A percentile compares a stretch with the other conserved stretches of the same genome.
These are phyloP conservation scores for Andrena hattorfiana DNA, from an alignment of 2,888 invertebrate genomes.

Conservation along the genomic window DNA sequence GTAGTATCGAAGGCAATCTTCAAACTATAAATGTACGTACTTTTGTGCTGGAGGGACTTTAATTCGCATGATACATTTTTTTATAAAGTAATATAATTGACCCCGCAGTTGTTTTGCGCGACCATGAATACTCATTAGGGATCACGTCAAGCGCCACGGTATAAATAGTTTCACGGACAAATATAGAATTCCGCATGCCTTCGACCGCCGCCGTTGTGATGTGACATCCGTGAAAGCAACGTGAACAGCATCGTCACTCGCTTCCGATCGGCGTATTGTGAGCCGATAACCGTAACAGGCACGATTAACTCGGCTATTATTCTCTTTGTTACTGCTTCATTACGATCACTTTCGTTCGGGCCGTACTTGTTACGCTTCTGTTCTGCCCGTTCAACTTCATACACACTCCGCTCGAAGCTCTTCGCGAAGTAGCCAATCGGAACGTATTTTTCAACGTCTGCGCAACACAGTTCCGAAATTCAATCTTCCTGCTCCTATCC, in stretches of 20 bases:
- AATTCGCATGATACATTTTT: neutral
- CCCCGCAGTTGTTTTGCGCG: neutral
- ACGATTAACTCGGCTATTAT: slow-evolving; percentile 33
- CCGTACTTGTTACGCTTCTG: neutral
- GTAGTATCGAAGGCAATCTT: no score
- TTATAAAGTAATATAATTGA: slow-evolving; percentile 12
- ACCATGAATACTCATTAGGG: slow-evolving; percentile 36
- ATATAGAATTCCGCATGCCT: slow-evolving; percentile 56
- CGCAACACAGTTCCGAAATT: no score
- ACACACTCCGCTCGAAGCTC: no score
- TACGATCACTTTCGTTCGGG: slow-evolving; percentile 47
- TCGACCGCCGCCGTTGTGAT: slow-evolving; percentile 51
- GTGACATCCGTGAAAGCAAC: slow-evolving; percentile 69
- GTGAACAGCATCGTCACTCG: slow-evolving; percentile 53
- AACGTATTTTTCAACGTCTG: no score
- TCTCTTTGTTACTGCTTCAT: slow-evolving; percentile 25
- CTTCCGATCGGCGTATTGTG: slow-evolving; percentile 34
- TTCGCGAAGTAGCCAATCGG: no score
- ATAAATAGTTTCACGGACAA: slow-evolving; percentile 60
- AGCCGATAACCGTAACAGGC: slow-evolving; percentile 36
- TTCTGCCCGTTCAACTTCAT: no score
- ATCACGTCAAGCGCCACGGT: slow-evolving; percentile 43
- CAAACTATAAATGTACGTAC: neutral
- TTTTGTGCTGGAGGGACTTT: neutral
- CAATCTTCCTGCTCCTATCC: neutral